Percentiles rank a stretch among this genome's conserved stretches.
Conservation (phyloP, 2,888 invertebrate genomes). For the Andrena marginata region DNA sequence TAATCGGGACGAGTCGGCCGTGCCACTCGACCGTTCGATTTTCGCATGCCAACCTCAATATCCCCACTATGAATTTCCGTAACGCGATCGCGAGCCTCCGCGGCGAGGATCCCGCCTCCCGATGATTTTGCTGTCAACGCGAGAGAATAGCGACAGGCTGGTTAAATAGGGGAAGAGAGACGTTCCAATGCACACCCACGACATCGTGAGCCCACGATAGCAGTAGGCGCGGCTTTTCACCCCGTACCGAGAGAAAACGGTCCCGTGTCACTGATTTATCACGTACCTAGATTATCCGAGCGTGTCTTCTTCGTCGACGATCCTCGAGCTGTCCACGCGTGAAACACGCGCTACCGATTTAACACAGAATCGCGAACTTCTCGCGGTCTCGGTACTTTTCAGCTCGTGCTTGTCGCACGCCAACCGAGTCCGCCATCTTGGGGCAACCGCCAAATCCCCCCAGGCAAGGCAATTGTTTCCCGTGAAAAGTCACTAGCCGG, state of each 20-base stretch:
- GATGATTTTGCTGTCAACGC: neutral
- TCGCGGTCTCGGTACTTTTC: constrained; percentile 81
- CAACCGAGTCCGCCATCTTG: constrained; percentile 84
- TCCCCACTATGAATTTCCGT: constrained; percentile 26
- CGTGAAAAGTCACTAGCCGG: constrained; percentile 71
- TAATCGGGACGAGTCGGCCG: constrained; percentile 39
- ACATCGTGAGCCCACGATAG: constrained; percentile 40
- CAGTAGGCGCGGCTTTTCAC: constrained; percentile 72
- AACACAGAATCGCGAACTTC: constrained; percentile 80
- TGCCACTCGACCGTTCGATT: constrained; percentile 60
- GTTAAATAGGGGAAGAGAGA: constrained; percentile 14
- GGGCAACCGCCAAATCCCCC: constrained; percentile 81
- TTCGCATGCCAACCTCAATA: constrained; percentile 41
- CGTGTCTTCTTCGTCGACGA: constrained; percentile 56
- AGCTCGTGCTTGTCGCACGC: constrained; percentile 82
- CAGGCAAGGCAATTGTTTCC: constrained; percentile 72
- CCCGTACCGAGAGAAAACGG: constrained; percentile 58
- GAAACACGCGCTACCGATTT: constrained; percentile 71
- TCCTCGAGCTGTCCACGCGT: constrained; percentile 61
- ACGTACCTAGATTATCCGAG: constrained; percentile 65
- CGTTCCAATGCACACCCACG: constrained; percentile 44
- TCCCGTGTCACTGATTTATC: constrained; percentile 55
- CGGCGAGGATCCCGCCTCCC: neutral
- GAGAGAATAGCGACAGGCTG: neutral
- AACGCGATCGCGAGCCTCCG: neutral